Evolutionary conservation across 2,888 invertebrate species (phyloP).

Genomic region (Anorthoa munda): DNA sequence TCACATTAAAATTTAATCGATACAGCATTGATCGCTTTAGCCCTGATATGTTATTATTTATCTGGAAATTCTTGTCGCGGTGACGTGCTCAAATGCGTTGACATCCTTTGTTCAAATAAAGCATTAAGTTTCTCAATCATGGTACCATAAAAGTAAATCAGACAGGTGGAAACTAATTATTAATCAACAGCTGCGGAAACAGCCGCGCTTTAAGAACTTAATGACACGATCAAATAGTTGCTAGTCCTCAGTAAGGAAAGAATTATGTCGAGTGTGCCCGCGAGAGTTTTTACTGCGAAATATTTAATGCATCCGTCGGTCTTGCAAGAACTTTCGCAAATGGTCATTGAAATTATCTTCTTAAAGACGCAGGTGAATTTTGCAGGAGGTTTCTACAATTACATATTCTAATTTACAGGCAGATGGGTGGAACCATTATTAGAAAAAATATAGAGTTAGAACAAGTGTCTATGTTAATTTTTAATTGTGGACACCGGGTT

Average conservation of each 20-base stretch:
- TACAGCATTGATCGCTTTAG: not conserved
- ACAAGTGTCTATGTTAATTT: conserved; percentile 6
- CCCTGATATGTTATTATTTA: conserved; percentile 39
- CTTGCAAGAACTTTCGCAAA: conserved; percentile 55
- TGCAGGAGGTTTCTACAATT: conserved; percentile 35
- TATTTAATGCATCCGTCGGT: conserved; percentile 61
- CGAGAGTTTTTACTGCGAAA: conserved; percentile 68
- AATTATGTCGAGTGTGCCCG: conserved; percentile 65
- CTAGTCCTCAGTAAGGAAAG: conserved; percentile 68
- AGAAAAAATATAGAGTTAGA: conserved; percentile 50
- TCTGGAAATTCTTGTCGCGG: conserved; percentile 14
- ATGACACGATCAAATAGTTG: conserved; percentile 77
- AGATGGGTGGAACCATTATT: conserved; percentile 61
- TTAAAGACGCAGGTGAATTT: conserved; percentile 62
- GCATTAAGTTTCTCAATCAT: conserved; percentile 54
- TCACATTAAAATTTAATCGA: not conserved
- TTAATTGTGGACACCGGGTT: not conserved
- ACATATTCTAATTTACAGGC: conserved; percentile 49
- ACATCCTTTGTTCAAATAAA: conserved; percentile 43
- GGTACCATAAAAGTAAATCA: conserved; percentile 71
- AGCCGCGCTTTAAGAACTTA: conserved; percentile 77
- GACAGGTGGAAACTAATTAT: conserved; percentile 85
- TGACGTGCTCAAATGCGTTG: conserved; percentile 28
- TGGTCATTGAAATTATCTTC: conserved; percentile 64
- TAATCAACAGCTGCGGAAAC: conserved; percentile 84